Evolutionary conservation across 1,140 invertebrate genomes (phyloP).

Genomic region (Drosophila bipectinata): DNA sequence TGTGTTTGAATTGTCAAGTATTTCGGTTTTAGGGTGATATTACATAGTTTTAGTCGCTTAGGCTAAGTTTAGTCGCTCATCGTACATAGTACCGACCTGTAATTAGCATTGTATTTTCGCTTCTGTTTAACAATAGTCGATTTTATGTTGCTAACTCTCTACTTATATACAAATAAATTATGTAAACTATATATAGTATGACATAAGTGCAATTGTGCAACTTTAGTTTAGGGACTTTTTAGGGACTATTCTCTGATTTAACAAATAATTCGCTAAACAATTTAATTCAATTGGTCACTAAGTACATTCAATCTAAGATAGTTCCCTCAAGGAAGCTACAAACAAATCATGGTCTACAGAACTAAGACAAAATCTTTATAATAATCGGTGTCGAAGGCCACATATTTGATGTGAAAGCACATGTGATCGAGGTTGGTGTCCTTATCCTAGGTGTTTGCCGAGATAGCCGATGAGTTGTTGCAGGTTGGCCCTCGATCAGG

Average conservation of each 20-base stretch:
- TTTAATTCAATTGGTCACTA: slow-evolving; percentile 45
- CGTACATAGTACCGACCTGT: slow-evolving; percentile 29
- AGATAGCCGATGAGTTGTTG: slow-evolving; percentile 35
- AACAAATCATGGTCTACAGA: slow-evolving; percentile 37
- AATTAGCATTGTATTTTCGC: slow-evolving; percentile 48
- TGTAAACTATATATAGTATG: slow-evolving; percentile 59
- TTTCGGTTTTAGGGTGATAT: slow-evolving; percentile 62
- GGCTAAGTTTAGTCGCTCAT: slow-evolving; percentile 5
- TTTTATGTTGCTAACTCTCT: slow-evolving; percentile 50
- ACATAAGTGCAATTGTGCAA: slow-evolving; percentile 13
- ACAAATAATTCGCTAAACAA: slow-evolving; percentile 45
- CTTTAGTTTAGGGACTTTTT: slow-evolving; percentile 10
- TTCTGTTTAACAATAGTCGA: slow-evolving; percentile 60
- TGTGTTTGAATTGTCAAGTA: slow-evolving; percentile 77
- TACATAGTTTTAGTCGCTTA: not conserved
- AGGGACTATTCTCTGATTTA: slow-evolving; percentile 3
- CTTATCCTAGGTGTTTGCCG: slow-evolving; percentile 27
- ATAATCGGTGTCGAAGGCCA: slow-evolving; percentile 78
- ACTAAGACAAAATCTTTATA: slow-evolving; percentile 27
- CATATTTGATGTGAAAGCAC: slow-evolving; percentile 64
- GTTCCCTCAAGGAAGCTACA: slow-evolving; percentile 6
- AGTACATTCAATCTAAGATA: slow-evolving; percentile 36
- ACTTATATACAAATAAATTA: slow-evolving; percentile 76
- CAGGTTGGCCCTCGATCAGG: slow-evolving; percentile 69
- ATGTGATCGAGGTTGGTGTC: slow-evolving; percentile 38